Conservation (phyloP, 2,113 vertebrate genomes). For the Ctenodactylus gundi region DNA sequence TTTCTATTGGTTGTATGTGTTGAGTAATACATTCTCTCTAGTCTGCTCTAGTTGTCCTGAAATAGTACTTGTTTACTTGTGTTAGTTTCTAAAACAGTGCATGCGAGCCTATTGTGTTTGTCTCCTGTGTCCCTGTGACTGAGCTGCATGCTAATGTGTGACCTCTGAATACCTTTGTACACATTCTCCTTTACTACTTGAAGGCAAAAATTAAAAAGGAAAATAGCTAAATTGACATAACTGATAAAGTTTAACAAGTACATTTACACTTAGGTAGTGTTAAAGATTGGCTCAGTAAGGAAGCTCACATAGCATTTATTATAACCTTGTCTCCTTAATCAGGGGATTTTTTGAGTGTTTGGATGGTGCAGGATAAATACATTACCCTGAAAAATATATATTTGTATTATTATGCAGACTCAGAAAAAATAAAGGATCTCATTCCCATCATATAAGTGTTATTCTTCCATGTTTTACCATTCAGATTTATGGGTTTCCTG, state of each 20-base stretch:
- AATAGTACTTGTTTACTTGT: conserved; percentile 6
- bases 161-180: conserved; percentile 17
- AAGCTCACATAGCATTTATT: not conserved
- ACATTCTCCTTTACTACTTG: not conserved
- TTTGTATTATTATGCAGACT: not conserved
- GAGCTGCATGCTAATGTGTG: conserved; percentile 73
- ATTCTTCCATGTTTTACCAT: not conserved
- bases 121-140: conserved; percentile 58
- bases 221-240: not conserved
- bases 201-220: not conserved
- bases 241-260: not conserved
- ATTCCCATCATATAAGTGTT: not conserved
- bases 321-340: not conserved
- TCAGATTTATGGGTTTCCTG: not conserved
- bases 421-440: not conserved
- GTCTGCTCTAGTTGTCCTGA: not conserved
- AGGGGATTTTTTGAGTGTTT: not conserved
- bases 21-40: not conserved
- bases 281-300: not conserved
- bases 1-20: conserved; percentile 42
- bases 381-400: not conserved
- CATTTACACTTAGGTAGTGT: not conserved
- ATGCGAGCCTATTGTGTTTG: conserved; percentile 67
- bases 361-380: not conserved
- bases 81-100: conserved; percentile 66